Percentiles rank a stretch among this genome's conserved stretches.
Conservation (phyloP, 2,888 invertebrate genomes). For the Reticulitermes lucifugus region DNA sequence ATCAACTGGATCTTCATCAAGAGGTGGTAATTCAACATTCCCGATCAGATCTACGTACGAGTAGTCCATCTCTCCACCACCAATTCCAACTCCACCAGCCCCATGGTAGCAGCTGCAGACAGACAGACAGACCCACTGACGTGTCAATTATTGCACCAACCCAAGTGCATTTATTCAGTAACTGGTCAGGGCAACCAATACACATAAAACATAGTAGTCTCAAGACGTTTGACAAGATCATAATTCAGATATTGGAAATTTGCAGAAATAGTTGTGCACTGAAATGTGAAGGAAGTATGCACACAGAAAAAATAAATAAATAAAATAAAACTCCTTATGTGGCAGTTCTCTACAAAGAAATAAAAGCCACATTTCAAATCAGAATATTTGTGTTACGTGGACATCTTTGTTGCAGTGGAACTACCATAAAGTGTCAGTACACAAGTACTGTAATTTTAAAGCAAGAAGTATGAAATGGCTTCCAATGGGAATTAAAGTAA, state of each 20-base stretch:
- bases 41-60: slow-evolving; percentile 53
- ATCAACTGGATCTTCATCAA: slow-evolving; percentile 54
- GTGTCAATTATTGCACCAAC: slow-evolving; percentile 27
- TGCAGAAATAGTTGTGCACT: too few species aligned
- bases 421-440: too few species aligned
- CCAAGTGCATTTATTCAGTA: neutral
- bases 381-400: too few species aligned
- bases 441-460: too few species aligned
- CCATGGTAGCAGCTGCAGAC: slow-evolving; percentile 50
- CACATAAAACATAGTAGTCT: neutral
- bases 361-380: too few species aligned
- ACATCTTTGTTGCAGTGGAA: too few species aligned
- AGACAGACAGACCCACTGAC: slow-evolving; percentile 45
- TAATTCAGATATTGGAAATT: neutral
- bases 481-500: too few species aligned
- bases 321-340: too few species aligned
- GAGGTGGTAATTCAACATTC: slow-evolving; percentile 53
- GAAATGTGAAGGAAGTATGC: too few species aligned
- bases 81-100: slow-evolving; percentile 42
- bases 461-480: too few species aligned
- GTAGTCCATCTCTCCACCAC: slow-evolving; percentile 55
- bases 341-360: too few species aligned
- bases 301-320: too few species aligned
- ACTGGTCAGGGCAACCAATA: slow-evolving; percentile 13
- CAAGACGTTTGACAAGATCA: neutral